Conservation (phyloP, 2,888 invertebrate genomes). For the Eupithecia subumbrata region DNA sequence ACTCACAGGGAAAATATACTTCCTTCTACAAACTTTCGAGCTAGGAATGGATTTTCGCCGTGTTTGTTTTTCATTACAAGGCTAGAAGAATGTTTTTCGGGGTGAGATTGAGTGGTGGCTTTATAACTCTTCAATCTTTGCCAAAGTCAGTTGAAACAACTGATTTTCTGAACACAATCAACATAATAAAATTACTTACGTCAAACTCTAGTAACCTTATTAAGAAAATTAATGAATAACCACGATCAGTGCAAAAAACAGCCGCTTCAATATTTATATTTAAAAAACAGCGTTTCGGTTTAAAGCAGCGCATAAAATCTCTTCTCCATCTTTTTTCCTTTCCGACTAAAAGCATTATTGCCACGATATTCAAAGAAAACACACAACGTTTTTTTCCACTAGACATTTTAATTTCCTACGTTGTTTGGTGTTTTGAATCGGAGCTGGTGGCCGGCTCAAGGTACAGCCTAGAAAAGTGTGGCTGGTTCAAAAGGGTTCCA, state of each 20-base stretch:
- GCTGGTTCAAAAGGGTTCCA: constrained; percentile 5
- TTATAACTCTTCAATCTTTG: background rate
- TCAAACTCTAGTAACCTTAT: background rate
- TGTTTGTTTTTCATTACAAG: constrained; percentile 1
- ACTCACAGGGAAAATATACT: constrained; percentile 8
- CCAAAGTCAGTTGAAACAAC: background rate
- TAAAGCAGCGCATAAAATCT: constrained; percentile 25
- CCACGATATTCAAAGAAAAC: constrained; percentile 40
- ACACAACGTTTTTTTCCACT: constrained; percentile 38
- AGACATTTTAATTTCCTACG: constrained; percentile 47
- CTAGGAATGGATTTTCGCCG: background rate
- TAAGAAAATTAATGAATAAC: background rate
- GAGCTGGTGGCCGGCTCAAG: constrained; percentile 28
- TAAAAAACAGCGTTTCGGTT: constrained; percentile 1
- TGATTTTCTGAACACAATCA: background rate
- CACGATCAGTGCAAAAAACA: background rate
- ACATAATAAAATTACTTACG: background rate
- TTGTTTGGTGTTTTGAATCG: constrained; percentile 43
- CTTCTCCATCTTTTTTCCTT: constrained; percentile 27
- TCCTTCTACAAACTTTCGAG: background rate
- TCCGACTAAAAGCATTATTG: constrained; percentile 38
- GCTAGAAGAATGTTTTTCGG: background rate
- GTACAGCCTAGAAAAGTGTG: constrained; percentile 1
- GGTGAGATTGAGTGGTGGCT: background rate
- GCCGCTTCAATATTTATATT: constrained; percentile 1